phyloP scores from a whole-genome alignment of 2,888 invertebrate species.

The Alitta virens region DNA sequence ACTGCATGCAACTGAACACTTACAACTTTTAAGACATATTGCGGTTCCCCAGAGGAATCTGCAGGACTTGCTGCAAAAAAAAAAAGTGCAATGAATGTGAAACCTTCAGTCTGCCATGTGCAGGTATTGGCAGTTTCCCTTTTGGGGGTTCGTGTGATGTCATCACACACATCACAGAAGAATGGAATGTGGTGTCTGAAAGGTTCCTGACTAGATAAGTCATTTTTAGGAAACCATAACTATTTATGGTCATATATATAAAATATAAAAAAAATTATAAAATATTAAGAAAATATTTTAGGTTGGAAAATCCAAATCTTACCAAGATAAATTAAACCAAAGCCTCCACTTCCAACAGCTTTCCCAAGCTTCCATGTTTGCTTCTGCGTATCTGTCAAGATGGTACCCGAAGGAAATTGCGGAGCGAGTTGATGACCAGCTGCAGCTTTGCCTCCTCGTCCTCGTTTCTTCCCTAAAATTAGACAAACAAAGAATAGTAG shows the following conservation, averaged over 20 bases:
- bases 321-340: conserved; percentile 88
- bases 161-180: no score
- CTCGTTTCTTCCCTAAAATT: conserved; percentile 6
- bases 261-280: no score
- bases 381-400: conserved; percentile 74
- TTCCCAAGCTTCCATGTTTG: conserved; percentile 82
- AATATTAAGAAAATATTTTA: no score
- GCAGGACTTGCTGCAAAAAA: not conserved
- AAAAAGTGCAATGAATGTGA: no score
- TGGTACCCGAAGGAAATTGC: conserved; percentile 72
- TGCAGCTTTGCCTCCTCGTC: conserved; percentile 26
- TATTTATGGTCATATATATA: no score
- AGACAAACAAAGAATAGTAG: not conserved
- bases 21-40: conserved; percentile 52
- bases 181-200: no score
- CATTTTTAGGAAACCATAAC: no score
- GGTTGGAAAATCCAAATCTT: no score
- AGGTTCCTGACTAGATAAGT: no score
- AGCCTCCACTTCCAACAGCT: conserved; percentile 87
- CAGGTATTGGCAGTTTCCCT: no score
- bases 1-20: conserved; percentile 19
- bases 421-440: conserved; percentile 44
- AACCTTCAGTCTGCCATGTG: no score
- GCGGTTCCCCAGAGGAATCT: conserved; percentile 20
- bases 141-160: no score